These are phyloP conservation scores for Xerus inauris DNA, from an alignment of 2,113 vertebrate genomes.

Conservation along the genomic window DNA sequence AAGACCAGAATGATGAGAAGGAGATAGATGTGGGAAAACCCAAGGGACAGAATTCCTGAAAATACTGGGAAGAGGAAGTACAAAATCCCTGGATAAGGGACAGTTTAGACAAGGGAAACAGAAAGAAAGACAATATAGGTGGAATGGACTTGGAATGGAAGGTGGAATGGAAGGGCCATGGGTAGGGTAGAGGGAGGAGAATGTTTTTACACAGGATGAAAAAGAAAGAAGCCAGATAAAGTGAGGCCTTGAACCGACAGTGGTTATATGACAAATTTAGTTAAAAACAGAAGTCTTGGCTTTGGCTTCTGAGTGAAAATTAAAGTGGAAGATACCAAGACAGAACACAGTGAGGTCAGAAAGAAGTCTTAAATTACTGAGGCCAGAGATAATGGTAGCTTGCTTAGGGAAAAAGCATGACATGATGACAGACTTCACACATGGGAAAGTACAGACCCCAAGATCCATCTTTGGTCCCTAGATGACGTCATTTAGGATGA, in stretches of 20 bases:
- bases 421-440: accelerated
- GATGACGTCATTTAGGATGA: background rate
- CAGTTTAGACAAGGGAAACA: background rate
- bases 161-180: background rate
- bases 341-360: background rate
- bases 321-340: background rate
- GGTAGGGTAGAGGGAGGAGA: too few species aligned
- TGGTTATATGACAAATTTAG: background rate
- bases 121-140: background rate
- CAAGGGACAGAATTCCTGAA: background rate
- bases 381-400: background rate
- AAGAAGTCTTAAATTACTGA: background rate
- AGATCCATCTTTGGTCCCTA: background rate
- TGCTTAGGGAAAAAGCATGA: accelerated
- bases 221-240: background rate
- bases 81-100: background rate
- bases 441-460: background rate
- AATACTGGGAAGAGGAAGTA: background rate
- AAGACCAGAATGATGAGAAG: background rate
- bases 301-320: background rate
- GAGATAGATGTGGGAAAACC: background rate
- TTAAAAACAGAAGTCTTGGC: background rate
- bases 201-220: background rate
- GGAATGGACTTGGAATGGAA: background rate
- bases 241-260: background rate